phyloP scores from a whole-genome alignment of 2,113 vertebrate genomes.

The Ptyas mucosa region DNA sequence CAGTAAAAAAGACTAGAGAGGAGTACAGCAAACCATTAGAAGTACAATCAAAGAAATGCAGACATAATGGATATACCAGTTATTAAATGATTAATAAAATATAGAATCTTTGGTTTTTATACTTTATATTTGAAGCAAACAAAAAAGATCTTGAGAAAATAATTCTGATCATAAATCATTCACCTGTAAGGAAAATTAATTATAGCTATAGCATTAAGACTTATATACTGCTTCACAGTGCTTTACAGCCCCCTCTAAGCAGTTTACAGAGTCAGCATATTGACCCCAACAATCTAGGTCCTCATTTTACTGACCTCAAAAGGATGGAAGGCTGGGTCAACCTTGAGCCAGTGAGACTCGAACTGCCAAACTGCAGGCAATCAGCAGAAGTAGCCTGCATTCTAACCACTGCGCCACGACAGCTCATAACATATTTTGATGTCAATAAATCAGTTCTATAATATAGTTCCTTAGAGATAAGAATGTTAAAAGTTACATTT shows the following conservation, averaged over 20 bases:
- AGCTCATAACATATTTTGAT: background rate
- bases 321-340: no score
- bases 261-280: no score
- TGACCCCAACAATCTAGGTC: no score
- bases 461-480: background rate
- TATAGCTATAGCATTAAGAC: no score
- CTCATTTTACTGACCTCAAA: no score
- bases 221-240: no score
- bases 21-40: conserved; percentile 14
- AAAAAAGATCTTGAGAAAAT: background rate
- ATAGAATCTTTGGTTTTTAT: background rate
- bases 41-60: background rate
- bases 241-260: no score
- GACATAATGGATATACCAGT: background rate
- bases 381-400: no score
- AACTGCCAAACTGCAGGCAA: no score
- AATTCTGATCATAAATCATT: background rate
- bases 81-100: background rate
- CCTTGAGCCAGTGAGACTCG: no score
- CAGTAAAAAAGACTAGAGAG: background rate
- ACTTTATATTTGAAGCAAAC: background rate
- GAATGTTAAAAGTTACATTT: background rate
- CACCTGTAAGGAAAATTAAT: background rate
- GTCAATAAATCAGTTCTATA: background rate
- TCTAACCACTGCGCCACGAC: no score